A percentile compares a stretch with the other conserved stretches of the same genome.
These are phyloP conservation scores for Heterocephalus glaber DNA, from an alignment of 2,113 vertebrate genomes.

Conservation along the genomic window DNA sequence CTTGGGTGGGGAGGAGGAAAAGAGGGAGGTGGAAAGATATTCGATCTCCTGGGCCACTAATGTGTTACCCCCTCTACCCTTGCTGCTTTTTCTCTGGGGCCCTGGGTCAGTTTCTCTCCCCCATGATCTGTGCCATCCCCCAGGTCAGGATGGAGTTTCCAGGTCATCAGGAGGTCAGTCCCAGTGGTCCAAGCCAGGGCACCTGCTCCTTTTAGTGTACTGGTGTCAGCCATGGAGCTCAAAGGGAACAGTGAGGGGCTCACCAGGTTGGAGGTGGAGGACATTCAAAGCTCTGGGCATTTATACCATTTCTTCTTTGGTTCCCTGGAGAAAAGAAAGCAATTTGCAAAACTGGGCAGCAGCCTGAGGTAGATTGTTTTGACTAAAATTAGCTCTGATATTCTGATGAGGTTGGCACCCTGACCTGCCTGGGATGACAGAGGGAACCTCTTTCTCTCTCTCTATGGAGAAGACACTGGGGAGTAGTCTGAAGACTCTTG, in stretches of 20 bases:
- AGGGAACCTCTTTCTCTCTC: not conserved
- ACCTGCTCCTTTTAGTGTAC: not conserved
- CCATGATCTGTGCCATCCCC: not conserved
- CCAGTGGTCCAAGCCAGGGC: not conserved
- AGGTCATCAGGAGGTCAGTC: not conserved
- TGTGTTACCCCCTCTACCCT: not conserved
- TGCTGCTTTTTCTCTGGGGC: not conserved
- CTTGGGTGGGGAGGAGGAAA: not conserved
- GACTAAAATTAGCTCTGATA: conserved; percentile 78
- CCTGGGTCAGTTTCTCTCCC: not conserved
- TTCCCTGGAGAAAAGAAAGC: conserved; percentile 73
- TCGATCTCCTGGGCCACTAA: conserved; percentile 4
- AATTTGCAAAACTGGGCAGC: conserved; percentile 72
- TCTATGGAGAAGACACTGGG: not conserved
- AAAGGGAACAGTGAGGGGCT: not conserved
- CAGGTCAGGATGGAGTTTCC: not conserved
- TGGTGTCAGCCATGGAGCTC: not conserved
- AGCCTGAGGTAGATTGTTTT: conserved; percentile 60
- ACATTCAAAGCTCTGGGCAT: not conserved
- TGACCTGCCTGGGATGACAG: conserved; percentile 6
- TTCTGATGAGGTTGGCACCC: conserved; percentile 53
- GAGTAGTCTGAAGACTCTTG: not conserved
- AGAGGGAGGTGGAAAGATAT: not conserved
- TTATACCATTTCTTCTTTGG: conserved; percentile 37
- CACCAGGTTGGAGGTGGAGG: conserved; percentile 4